Conservation (phyloP, 1,140 invertebrate species). For the Euschistus heros region DNA sequence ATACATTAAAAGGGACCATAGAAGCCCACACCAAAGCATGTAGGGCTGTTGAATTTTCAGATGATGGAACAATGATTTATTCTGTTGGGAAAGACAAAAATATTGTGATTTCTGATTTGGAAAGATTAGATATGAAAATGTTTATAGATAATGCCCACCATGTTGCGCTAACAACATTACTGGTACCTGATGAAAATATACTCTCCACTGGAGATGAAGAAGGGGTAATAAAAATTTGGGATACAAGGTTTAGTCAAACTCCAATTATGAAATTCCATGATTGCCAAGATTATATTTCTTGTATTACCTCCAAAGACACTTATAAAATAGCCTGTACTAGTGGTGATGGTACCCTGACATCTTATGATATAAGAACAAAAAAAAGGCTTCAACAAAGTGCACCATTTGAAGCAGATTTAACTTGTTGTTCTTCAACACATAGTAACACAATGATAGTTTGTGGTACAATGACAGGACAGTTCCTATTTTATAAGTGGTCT, state of each 20-base stretch:
- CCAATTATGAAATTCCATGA: neutral
- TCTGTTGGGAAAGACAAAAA: conserved; percentile 3
- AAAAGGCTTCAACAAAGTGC: neutral
- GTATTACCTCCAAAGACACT: conserved; percentile 5
- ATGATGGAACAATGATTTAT: neutral
- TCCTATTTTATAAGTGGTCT: conserved; percentile 1
- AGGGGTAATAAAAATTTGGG: conserved; percentile 5
- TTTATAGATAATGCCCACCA: conserved; percentile 6
- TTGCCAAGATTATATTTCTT: neutral
- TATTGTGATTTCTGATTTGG: neutral
- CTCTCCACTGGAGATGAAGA: neutral
- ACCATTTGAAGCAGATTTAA: neutral
- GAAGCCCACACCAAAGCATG: neutral
- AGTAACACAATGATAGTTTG: neutral
- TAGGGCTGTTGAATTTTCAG: neutral
- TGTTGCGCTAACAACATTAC: neutral
- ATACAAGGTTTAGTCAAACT: neutral
- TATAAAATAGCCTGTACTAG: conserved; percentile 10
- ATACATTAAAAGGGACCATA: neutral
- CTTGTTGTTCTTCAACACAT: neutral
- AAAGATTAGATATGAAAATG: conserved; percentile 7
- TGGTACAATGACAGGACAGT: conserved; percentile 2
- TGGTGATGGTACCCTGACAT: conserved; percentile 1
- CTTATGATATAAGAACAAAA: neutral
- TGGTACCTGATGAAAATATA: neutral